Evolutionary conservation across 2,113 vertebrate species (phyloP).

Genomic region (Calidris pygmaea): DNA sequence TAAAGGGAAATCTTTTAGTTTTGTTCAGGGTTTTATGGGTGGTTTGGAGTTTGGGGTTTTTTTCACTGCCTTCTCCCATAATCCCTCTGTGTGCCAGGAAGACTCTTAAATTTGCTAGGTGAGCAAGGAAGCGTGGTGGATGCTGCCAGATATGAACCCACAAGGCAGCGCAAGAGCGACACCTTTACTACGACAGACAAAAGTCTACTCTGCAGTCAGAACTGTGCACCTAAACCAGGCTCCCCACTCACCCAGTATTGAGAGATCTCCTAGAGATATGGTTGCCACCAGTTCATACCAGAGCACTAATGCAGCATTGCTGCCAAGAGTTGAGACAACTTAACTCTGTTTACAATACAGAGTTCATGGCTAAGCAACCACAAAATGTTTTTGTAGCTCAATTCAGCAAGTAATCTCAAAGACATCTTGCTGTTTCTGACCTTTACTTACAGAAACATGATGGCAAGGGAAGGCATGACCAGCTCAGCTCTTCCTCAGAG

Average conservation of each 20-base stretch:
- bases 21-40: neutral
- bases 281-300: neutral
- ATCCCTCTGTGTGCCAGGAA: neutral
- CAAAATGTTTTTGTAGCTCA: neutral
- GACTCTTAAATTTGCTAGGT: neutral
- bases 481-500: neutral
- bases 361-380: neutral
- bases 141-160: fast-evolving
- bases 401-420: neutral
- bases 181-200: fast-evolving
- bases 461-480: neutral
- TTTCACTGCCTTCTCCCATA: neutral
- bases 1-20: neutral
- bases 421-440: neutral
- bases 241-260: neutral
- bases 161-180: neutral
- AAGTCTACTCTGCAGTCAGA: neutral
- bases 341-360: neutral
- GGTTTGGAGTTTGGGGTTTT: neutral
- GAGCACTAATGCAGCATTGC: neutral
- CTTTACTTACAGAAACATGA: neutral
- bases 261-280: neutral
- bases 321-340: neutral
- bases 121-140: neutral
- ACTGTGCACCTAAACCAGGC: neutral